Conservation (phyloP, 2,888 invertebrate species). For the Apodemia duryi region DNA sequence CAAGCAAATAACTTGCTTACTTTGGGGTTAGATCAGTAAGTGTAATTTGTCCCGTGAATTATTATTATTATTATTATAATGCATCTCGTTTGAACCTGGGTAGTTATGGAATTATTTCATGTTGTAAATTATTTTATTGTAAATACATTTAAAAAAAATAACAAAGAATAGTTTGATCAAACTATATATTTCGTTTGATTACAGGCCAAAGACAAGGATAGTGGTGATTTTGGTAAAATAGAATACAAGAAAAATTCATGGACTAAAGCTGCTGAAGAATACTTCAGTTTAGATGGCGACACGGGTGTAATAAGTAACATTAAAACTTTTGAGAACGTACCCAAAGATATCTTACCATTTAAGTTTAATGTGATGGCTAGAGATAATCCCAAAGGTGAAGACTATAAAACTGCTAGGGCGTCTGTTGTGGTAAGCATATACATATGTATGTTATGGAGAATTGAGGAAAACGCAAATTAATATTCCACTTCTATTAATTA, state of each 20-base stretch:
- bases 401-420: slow-evolving; percentile 81
- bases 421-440: slow-evolving; percentile 80
- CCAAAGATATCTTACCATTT: slow-evolving; percentile 83
- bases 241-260: slow-evolving; percentile 81
- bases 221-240: slow-evolving; percentile 89
- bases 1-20: too few species aligned
- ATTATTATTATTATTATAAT: too few species aligned
- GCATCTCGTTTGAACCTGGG: too few species aligned
- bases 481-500: too few species aligned
- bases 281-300: slow-evolving; percentile 85
- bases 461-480: too few species aligned
- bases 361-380: slow-evolving; percentile 85
- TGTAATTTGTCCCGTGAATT: too few species aligned
- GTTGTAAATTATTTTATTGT: too few species aligned
- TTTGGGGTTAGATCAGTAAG: too few species aligned
- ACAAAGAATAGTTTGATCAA: background rate
- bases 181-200: slow-evolving; percentile 15
- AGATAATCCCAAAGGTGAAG: slow-evolving; percentile 84
- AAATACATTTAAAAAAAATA: too few species aligned
- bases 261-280: slow-evolving; percentile 77
- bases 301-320: slow-evolving; percentile 88
- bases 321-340: slow-evolving; percentile 84
- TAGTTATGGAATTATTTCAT: too few species aligned
- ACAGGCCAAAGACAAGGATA: slow-evolving; percentile 91
- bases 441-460: too few species aligned